Evolutionary conservation across 1,140 invertebrate genomes (phyloP).

Genomic region (Probaryconus sp.): DNA sequence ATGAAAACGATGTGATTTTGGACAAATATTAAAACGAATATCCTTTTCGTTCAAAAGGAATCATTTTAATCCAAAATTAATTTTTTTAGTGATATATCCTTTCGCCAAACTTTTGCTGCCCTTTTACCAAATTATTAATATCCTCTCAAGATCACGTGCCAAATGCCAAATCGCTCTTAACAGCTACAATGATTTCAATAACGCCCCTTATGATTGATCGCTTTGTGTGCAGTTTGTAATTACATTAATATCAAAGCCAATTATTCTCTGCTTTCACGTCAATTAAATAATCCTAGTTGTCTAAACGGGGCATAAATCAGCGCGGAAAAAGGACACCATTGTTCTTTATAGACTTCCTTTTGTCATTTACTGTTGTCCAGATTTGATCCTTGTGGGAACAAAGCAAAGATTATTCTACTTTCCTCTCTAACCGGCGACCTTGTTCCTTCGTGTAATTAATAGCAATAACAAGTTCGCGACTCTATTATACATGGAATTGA

Average conservation of each 20-base stretch:
- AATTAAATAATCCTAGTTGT: conserved; percentile 32
- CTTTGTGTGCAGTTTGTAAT: background rate
- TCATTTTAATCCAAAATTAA: too few relatives aligned
- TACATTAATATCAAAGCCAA: conserved; percentile 12
- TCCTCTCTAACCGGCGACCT: conserved; percentile 27
- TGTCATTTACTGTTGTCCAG: conserved; percentile 1
- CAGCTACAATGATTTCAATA: conserved; percentile 5
- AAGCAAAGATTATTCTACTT: too few relatives aligned
- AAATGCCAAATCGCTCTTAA: conserved; percentile 5
- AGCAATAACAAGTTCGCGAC: conserved; percentile 49
- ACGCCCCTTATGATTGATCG: conserved; percentile 17
- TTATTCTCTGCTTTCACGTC: conserved; percentile 19
- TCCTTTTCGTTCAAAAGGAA: too few relatives aligned
- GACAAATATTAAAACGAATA: too few relatives aligned
- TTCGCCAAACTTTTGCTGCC: too few relatives aligned
- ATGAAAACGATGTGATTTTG: too few relatives aligned
- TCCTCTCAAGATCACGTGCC: too few relatives aligned
- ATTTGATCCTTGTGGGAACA: conserved; percentile 53
- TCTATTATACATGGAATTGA: conserved; percentile 44
- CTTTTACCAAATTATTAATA: too few relatives aligned
- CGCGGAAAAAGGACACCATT: conserved; percentile 23
- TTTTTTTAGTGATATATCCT: too few relatives aligned
- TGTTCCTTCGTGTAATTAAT: conserved; percentile 52
- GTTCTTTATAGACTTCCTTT: conserved; percentile 4
- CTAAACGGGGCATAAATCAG: conserved; percentile 33